These are phyloP conservation scores for Cotesia typhae DNA, from an alignment of 1,140 invertebrate species.

Conservation along the genomic window DNA sequence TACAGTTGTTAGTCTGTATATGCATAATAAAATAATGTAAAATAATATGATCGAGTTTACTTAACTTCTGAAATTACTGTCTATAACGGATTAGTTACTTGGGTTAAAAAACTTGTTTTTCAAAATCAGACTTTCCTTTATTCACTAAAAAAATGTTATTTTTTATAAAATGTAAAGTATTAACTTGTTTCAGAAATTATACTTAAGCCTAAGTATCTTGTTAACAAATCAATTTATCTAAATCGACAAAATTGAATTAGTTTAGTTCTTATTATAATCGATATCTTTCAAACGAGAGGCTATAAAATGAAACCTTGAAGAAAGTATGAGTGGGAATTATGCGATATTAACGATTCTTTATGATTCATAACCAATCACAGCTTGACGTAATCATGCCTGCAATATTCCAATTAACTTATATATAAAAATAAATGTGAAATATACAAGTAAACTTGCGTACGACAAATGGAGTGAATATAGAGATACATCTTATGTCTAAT, in stretches of 20 bases:
- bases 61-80: conserved; percentile 4
- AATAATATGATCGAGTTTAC: not conserved
- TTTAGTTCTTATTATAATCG: not conserved
- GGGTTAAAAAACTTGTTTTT: conserved; percentile 10
- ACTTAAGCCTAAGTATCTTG: no score
- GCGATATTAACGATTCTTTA: conserved; percentile 19
- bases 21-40: not conserved
- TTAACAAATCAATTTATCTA: no score
- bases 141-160: not conserved
- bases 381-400: conserved; percentile 23
- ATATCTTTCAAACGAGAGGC: not conserved
- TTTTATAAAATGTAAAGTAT: not conserved
- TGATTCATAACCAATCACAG: conserved; percentile 24
- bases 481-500: no score
- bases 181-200: no score
- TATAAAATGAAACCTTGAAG: not conserved
- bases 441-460: no score
- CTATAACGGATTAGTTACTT: conserved; percentile 19
- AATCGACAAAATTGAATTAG: not conserved
- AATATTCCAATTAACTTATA: not conserved
- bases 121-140: conserved; percentile 13
- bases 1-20: no score
- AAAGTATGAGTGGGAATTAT: conserved; percentile 11
- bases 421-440: not conserved
- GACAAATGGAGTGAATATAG: not conserved